Conservation (phyloP, 2,888 invertebrate genomes). For the Parelbella ahira region DNA sequence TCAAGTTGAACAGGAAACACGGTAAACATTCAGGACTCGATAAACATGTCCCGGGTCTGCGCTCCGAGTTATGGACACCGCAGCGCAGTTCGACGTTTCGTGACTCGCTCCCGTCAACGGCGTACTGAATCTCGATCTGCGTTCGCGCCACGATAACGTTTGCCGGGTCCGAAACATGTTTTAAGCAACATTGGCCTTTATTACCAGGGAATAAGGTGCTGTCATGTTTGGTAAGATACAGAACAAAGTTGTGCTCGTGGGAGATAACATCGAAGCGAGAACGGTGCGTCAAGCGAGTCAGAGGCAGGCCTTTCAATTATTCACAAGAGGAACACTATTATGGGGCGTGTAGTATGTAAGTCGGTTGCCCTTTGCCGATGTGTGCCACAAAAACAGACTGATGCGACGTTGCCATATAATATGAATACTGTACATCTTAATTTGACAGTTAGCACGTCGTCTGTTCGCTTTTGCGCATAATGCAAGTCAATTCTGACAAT, state of each 20-base stretch:
- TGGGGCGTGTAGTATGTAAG: slow-evolving; percentile 35
- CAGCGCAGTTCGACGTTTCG: slow-evolving; percentile 44
- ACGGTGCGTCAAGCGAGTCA: slow-evolving; percentile 44
- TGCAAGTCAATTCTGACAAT: too few species aligned
- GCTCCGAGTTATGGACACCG: slow-evolving; percentile 34
- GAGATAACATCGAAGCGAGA: slow-evolving; percentile 49
- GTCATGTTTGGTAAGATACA: not conserved
- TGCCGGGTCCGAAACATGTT: slow-evolving; percentile 20
- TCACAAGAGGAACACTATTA: slow-evolving; percentile 51
- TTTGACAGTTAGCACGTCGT: slow-evolving; percentile 26
- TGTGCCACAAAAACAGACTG: slow-evolving; percentile 25
- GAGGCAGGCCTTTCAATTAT: slow-evolving; percentile 59
- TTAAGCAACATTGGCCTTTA: slow-evolving; percentile 24
- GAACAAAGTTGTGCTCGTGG: slow-evolving; percentile 9
- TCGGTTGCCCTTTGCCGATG: slow-evolving; percentile 21
- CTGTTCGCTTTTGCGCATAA: too few species aligned
- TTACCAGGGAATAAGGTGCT: not conserved
- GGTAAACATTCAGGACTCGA: slow-evolving; percentile 21
- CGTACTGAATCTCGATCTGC: slow-evolving; percentile 60
- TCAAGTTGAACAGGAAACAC: slow-evolving; percentile 28
- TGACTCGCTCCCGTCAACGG: slow-evolving; percentile 59
- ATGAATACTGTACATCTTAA: slow-evolving; percentile 14
- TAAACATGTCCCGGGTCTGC: slow-evolving; percentile 27
- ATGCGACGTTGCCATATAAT: slow-evolving; percentile 7
- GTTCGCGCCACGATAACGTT: slow-evolving; percentile 37